Conservation (phyloP, 2,113 vertebrate species). For the Lipotes vexillifer region DNA sequence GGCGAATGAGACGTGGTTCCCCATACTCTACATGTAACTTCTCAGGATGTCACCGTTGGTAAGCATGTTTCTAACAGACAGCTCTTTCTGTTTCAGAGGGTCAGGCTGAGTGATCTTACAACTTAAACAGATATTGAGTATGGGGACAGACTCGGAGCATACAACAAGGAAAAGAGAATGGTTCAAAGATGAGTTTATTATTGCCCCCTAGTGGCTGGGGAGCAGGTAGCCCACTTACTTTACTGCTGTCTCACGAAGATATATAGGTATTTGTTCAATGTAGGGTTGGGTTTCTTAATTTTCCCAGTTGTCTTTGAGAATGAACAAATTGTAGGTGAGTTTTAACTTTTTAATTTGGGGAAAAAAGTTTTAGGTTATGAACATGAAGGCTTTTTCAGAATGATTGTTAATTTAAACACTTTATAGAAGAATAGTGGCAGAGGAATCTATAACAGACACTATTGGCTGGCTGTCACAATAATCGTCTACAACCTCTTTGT, state of each 20-base stretch:
- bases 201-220: background rate
- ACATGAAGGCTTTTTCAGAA: background rate
- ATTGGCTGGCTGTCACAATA: background rate
- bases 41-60: background rate
- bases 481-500: background rate
- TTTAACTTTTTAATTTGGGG: constrained; percentile 9
- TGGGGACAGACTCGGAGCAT: background rate
- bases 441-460: background rate
- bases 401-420: background rate
- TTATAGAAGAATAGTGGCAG: background rate
- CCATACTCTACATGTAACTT: background rate
- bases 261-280: background rate
- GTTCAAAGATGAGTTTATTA: background rate
- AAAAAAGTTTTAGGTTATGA: background rate
- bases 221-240: background rate
- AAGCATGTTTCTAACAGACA: background rate
- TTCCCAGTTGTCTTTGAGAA: background rate
- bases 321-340: background rate
- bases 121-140: background rate
- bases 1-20: background rate
- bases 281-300: background rate
- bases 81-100: background rate
- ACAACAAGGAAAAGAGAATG: background rate
- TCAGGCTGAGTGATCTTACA: background rate
- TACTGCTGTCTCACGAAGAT: background rate